A percentile compares a stretch with the other conserved stretches of the same genome.
Evolutionary conservation across 2,113 vertebrate species (phyloP).

Genomic region (Leucosticte australis): DNA sequence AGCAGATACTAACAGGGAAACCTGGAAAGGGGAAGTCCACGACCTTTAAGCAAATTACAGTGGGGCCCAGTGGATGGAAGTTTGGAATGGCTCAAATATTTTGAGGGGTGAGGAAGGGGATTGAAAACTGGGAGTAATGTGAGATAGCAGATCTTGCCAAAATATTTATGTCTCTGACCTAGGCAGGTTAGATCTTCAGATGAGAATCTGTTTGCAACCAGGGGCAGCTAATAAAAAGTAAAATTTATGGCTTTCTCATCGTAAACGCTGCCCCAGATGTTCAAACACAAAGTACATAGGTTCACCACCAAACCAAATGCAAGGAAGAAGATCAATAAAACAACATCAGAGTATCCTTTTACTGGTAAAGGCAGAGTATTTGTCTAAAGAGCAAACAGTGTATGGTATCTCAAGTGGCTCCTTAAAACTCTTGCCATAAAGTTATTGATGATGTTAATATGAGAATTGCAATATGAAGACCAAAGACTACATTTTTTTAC

Average conservation of each 20-base stretch:
- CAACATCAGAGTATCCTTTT: slow-evolving; percentile 48
- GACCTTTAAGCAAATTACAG: slow-evolving; percentile 40
- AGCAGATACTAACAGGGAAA: slow-evolving; percentile 2
- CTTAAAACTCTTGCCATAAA: slow-evolving; percentile 27
- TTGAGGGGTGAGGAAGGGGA: background rate
- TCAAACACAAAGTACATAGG: slow-evolving; percentile 49
- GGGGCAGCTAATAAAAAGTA: slow-evolving; percentile 51
- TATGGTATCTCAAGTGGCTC: slow-evolving; percentile 21
- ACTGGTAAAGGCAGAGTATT: slow-evolving; percentile 29
- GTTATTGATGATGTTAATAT: slow-evolving; percentile 1
- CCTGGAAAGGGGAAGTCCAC: background rate
- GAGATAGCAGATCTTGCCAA: slow-evolving; percentile 44
- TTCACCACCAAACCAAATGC: slow-evolving; percentile 44
- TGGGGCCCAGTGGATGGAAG: slow-evolving; percentile 7
- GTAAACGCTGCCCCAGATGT: slow-evolving; percentile 48
- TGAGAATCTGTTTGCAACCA: slow-evolving; percentile 51
- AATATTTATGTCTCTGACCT: slow-evolving; percentile 67
- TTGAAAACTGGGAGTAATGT: slow-evolving; percentile 36
- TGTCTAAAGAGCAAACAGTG: slow-evolving; percentile 20
- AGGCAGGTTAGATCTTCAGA: slow-evolving; percentile 58
- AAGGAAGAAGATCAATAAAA: slow-evolving; percentile 51
- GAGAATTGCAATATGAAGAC: background rate
- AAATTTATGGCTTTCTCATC: slow-evolving; percentile 53
- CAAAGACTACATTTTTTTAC: background rate
- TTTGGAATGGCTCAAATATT: slow-evolving; percentile 58